phyloP scores from a whole-genome alignment of 2,797 vertebrate genomes.

The Neosalanx taihuensis region DNA sequence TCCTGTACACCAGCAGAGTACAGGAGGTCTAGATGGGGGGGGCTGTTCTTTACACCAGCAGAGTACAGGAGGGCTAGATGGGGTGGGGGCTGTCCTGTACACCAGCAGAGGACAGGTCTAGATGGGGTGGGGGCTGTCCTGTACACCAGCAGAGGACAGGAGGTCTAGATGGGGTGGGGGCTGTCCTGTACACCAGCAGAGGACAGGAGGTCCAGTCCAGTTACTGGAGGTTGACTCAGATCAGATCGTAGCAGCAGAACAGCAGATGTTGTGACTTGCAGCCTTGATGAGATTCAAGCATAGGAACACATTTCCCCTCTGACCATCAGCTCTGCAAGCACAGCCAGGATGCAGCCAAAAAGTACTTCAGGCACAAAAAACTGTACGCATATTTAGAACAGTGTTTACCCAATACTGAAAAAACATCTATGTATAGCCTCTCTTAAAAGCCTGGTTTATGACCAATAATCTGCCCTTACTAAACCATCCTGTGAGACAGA shows the following conservation, averaged over 20 bases:
- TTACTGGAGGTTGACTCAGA: not conserved
- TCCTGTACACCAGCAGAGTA: too few species aligned
- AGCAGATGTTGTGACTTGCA: not conserved
- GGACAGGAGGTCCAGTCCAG: not conserved
- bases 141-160: not conserved
- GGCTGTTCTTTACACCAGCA: too few species aligned
- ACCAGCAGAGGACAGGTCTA: too few species aligned
- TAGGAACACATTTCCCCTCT: not conserved
- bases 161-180: too few species aligned
- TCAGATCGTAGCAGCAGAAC: not conserved
- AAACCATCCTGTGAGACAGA: too few species aligned
- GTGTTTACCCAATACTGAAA: conserved; percentile 26
- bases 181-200: too few species aligned
- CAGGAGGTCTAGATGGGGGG: too few species aligned
- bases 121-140: too few species aligned
- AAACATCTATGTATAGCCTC: conserved; percentile 9
- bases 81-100: too few species aligned
- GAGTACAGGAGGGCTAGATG: too few species aligned
- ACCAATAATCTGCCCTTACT: conserved; percentile 19
- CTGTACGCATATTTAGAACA: conserved; percentile 25
- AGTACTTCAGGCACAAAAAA: conserved; percentile 6
- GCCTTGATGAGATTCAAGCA: conserved; percentile 21
- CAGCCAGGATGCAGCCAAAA: conserved; percentile 9
- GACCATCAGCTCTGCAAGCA: conserved; percentile 7
- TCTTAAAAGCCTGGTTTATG: conserved; percentile 13